These are phyloP conservation scores for Procambarus clarkii DNA, from an alignment of 1,140 invertebrate species.

Conservation along the genomic window DNA sequence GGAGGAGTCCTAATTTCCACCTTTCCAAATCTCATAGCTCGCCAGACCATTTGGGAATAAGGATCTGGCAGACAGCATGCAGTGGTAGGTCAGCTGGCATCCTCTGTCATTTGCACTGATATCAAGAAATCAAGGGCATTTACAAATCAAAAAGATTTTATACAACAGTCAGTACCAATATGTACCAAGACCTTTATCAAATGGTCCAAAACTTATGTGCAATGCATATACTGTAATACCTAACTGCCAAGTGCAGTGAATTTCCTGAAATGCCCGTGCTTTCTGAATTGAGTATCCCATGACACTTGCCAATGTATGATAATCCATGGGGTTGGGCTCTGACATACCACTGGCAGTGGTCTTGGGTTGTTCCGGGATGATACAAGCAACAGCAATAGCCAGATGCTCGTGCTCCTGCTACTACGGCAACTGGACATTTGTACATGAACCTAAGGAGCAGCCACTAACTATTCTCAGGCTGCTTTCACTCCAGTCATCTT, in stretches of 20 bases:
- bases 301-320: conserved; percentile 7
- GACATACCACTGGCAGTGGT: conserved; percentile 40
- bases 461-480: conserved; percentile 37
- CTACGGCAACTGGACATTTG: conserved; percentile 65
- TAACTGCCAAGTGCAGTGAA: not conserved
- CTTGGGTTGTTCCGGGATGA: conserved; percentile 26
- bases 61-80: conserved; percentile 21
- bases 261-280: not conserved
- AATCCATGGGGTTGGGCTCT: conserved; percentile 41
- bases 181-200: no score
- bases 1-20: not conserved
- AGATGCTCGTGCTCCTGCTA: conserved; percentile 43
- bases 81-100: conserved; percentile 33
- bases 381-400: conserved; percentile 49
- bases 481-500: conserved; percentile 41
- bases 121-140: not conserved
- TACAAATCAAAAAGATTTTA: not conserved
- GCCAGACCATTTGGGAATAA: conserved; percentile 4
- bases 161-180: not conserved
- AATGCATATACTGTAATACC: not conserved
- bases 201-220: not conserved
- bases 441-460: conserved; percentile 62
- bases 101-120: conserved; percentile 5
- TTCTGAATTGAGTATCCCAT: not conserved
- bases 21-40: not conserved